These are phyloP conservation scores for Chaetops frenatus DNA, from an alignment of 2,113 vertebrate genomes.

Conservation along the genomic window DNA sequence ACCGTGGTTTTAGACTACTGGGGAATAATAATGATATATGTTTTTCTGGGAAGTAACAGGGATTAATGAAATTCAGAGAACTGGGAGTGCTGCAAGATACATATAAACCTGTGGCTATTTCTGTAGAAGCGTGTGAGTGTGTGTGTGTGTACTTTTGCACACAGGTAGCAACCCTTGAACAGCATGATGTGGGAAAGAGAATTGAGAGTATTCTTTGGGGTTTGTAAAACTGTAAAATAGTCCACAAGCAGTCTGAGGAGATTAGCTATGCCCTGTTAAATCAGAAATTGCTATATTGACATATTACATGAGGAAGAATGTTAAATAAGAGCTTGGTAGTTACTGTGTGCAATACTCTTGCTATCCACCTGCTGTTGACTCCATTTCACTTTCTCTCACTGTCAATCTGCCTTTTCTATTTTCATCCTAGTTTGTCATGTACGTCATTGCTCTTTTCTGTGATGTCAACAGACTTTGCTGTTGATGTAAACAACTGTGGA, in stretches of 20 bases:
- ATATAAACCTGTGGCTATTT: background rate
- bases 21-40: background rate
- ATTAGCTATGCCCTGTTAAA: background rate
- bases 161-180: background rate
- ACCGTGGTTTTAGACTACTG: background rate
- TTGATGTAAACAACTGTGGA: background rate
- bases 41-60: background rate
- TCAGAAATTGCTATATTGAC: background rate
- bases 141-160: background rate
- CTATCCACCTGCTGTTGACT: background rate
- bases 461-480: background rate
- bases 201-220: background rate
- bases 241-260: background rate
- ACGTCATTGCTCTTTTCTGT: background rate
- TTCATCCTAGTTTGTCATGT: background rate
- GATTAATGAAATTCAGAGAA: background rate
- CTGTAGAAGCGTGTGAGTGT: background rate
- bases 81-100: background rate
- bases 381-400: background rate
- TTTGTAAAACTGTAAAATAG: background rate
- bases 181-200: background rate
- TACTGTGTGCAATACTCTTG: background rate
- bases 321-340: background rate
- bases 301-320: background rate
- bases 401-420: background rate